Evolutionary conservation across 1,140 invertebrate species (phyloP).

Genomic region (Pseudobourletiella spinata): DNA sequence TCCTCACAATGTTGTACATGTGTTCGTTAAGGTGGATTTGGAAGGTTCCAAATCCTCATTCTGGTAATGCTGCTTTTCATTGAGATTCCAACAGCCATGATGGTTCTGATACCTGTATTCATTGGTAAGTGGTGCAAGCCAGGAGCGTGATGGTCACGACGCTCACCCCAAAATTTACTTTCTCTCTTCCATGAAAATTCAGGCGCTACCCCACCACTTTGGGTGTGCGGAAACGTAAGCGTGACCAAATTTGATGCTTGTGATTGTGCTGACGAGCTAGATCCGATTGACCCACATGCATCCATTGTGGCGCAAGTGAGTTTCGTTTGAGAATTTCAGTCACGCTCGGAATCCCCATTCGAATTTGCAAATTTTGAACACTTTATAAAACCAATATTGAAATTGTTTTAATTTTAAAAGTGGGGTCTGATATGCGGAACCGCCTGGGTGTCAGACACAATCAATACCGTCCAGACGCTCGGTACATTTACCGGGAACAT

Average conservation of each 20-base stretch:
- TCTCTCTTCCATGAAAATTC: not conserved
- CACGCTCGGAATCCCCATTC: too few species aligned
- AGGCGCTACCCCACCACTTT: not conserved
- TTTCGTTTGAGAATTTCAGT: not conserved
- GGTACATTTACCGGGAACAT: constrained; percentile 11
- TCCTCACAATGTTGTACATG: not conserved
- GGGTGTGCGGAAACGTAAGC: not conserved
- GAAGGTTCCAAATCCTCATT: constrained; percentile 14
- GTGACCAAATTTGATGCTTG: not conserved
- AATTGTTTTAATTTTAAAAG: constrained; percentile 1
- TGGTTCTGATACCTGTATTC: constrained; percentile 19
- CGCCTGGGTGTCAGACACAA: constrained; percentile 17
- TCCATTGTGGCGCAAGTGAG: not conserved
- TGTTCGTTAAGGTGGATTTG: constrained; percentile 16
- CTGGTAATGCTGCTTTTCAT: not conserved
- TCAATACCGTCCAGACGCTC: constrained; percentile 22
- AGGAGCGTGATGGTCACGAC: not conserved
- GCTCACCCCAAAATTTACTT: not conserved
- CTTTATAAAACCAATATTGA: not conserved
- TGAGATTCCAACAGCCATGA: constrained; percentile 15
- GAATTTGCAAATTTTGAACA: not conserved
- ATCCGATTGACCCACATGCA: not conserved
- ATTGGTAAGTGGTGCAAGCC: constrained; percentile 10
- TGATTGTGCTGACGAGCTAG: not conserved
- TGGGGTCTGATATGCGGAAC: constrained; percentile 17